Evolutionary conservation across 2,888 invertebrate genomes (phyloP), one percentile per base, ranked within the genome.

Genomic region (Nezara viridula): DNA sequence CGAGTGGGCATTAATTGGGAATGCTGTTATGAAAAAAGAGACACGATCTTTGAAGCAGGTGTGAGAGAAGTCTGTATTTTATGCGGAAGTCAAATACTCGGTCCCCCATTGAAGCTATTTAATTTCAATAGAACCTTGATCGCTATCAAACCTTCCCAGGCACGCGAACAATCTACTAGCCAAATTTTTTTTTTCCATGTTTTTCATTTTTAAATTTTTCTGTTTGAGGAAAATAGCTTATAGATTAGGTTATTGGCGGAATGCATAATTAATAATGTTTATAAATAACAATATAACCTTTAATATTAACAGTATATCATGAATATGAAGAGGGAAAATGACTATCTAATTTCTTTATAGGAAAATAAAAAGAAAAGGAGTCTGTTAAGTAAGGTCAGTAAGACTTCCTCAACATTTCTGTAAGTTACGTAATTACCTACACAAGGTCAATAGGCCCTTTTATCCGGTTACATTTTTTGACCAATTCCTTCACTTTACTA

Each of bases 101-200:
- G 1, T 32, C 4, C 3, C 1, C 27, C 60, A 27, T 60, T 60
- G 14, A 60, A 32, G 14, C 27, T 60, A 60, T 60, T 60, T 60
- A 60, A 60, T 60, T 60, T 60, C 12, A 60, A 60, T 60, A 60
- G 60, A 60, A 27, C 60, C 60, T 60, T 60, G 27, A 32, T 60
- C 27, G 16, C 3, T 1, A 60, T 27, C 27, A 32, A 60, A 60
- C 27, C 60, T 60, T 60, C 27, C 1, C 27, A 32, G 27, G 6
- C 27, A 27, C 14, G 60, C 27, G 14, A 27, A 60, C 27, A 60
- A 60, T 60, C 27, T 27, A 32, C 60, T 27, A 32, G 4, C 27
- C 27, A 27, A 16, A 9, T 27, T 27, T 60, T 60, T 60, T 60
- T 60, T 27, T 14, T 9, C 16, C 27, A 14, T 60, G 10, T 55